A percentile compares a stretch with the other conserved stretches of the same genome.
Evolutionary conservation across 2,113 vertebrate genomes (phyloP).

Genomic region (Takifugu flavidus): DNA sequence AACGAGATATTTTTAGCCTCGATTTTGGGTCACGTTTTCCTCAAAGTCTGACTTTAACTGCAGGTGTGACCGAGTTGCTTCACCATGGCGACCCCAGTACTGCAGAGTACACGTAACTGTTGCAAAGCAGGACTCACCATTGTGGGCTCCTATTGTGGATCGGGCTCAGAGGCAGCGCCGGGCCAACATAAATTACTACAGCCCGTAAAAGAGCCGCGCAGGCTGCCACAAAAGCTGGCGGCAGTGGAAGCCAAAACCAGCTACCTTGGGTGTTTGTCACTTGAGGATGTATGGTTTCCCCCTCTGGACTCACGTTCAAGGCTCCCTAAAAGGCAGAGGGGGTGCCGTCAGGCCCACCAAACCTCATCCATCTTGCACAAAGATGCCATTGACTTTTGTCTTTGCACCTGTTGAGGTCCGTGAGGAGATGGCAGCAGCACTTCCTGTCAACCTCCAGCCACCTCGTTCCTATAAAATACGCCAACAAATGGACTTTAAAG

Average conservation of each 20-base stretch:
- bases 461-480: conserved; percentile 23
- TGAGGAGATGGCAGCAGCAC: conserved; percentile 43
- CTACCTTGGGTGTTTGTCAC: conserved; percentile 46
- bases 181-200: conserved; percentile 27
- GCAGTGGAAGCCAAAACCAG: conserved; percentile 30
- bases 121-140: conserved; percentile 4
- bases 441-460: conserved; percentile 42
- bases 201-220: conserved; percentile 29
- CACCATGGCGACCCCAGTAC: conserved; percentile 3
- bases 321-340: conserved; percentile 5
- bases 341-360: conserved; percentile 18
- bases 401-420: conserved; percentile 55
- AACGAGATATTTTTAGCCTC: too few species aligned
- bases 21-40: too few species aligned
- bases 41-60: too few species aligned
- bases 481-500: conserved; percentile 1
- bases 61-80: neutral
- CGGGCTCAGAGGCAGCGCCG: conserved; percentile 1
- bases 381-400: conserved; percentile 62
- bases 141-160: conserved; percentile 27
- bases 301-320: conserved; percentile 19
- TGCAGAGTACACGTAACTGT: neutral
- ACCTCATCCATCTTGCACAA: conserved; percentile 47
- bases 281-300: conserved; percentile 39
- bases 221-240: conserved; percentile 26